A percentile compares a stretch with the other conserved stretches of the same genome.
phyloP scores from a whole-genome alignment of 2,888 invertebrate species.

The Conus canariensis region DNA sequence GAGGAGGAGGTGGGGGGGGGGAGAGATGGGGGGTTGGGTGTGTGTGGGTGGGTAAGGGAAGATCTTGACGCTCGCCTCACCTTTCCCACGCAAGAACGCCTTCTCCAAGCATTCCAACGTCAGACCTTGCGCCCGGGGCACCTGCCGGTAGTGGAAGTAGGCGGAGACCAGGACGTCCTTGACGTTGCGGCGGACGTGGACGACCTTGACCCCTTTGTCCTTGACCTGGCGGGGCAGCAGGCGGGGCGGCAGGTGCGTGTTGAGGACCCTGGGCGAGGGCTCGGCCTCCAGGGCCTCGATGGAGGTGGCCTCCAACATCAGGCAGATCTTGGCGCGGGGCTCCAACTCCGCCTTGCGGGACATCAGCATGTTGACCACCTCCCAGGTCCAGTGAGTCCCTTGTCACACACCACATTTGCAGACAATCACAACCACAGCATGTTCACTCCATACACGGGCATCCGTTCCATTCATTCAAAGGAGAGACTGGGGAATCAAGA shows the following conservation, averaged over 20 bases:
- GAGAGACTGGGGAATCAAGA: no score
- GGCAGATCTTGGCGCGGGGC: slow-evolving; percentile 26
- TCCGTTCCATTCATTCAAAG: no score
- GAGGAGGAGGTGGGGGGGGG: no score
- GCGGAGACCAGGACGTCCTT: not conserved
- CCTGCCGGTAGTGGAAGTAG: slow-evolving; percentile 23
- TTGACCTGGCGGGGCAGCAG: slow-evolving; percentile 46
- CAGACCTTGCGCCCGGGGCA: not conserved
- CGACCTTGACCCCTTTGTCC: slow-evolving; percentile 27
- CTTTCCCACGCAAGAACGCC: no score
- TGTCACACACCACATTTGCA: no score
- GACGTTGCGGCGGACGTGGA: no score
- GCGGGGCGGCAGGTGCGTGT: slow-evolving; percentile 39
- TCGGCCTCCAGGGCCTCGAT: slow-evolving; percentile 20
- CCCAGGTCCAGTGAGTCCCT: slow-evolving; percentile 47
- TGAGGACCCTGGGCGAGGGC: slow-evolving; percentile 42
- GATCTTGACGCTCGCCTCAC: not conserved
- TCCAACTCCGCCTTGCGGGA: slow-evolving; percentile 28
- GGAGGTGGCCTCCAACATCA: slow-evolving; percentile 37
- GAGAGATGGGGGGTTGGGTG: no score
- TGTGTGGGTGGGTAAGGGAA: not conserved
- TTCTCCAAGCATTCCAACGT: no score
- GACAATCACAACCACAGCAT: no score
- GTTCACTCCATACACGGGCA: no score
- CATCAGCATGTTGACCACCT: slow-evolving; percentile 35